Conservation (phyloP, 2,888 invertebrate genomes). For the Agrotis exclamationis region DNA sequence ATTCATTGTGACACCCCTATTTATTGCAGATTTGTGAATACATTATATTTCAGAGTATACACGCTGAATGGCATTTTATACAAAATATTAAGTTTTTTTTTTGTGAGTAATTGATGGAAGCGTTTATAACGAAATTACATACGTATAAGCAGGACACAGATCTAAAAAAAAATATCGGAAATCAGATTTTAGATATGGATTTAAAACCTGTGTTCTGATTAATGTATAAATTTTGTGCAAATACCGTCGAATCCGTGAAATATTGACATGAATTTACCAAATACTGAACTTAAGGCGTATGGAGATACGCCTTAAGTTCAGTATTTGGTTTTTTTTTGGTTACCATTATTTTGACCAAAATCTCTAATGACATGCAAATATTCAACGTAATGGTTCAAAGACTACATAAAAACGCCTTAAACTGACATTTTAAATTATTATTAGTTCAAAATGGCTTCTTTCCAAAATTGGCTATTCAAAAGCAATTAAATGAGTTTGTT, state of each 20-base stretch:
- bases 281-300: not conserved
- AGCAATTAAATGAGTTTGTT: conserved; percentile 36
- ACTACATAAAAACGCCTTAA: conserved; percentile 23
- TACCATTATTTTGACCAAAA: conserved; percentile 17
- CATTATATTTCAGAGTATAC: not conserved
- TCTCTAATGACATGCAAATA: conserved; percentile 40
- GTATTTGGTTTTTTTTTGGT: too few relatives aligned
- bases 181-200: too few relatives aligned
- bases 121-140: too few relatives aligned
- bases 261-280: conserved; percentile 7
- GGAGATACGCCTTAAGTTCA: too few relatives aligned
- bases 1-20: conserved; percentile 51
- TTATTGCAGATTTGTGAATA: conserved; percentile 17
- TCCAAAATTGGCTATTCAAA: conserved; percentile 28
- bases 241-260: not conserved
- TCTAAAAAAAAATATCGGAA: too few relatives aligned
- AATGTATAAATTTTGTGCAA: not conserved
- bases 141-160: too few relatives aligned
- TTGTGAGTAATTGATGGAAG: too few relatives aligned
- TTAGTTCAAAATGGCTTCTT: conserved; percentile 35
- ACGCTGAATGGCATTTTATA: too few relatives aligned
- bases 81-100: too few relatives aligned
- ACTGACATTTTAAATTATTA: conserved; percentile 37
- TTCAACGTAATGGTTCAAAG: conserved; percentile 22
- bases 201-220: too few relatives aligned